Base-by-base conservation (phyloP, 2,888 invertebrate genomes). In the Apamea monoglypha region DNA sequence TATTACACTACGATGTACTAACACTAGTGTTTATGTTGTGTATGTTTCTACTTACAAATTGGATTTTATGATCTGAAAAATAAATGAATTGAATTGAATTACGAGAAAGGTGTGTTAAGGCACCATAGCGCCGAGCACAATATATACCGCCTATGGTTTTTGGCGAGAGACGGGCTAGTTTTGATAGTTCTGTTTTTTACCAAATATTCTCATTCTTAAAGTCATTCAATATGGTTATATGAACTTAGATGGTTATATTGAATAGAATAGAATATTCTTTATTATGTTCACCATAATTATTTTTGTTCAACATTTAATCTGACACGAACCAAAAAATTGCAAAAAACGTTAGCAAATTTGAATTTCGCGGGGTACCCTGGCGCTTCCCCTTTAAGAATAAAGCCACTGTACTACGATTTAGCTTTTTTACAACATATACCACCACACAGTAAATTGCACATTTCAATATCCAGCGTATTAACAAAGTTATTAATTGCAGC, bases 401-500 rank as follows among this genome's bases (percentile, higher is more conserved):
- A 21, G 14, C 47, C 10, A 44, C 29, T 66, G 14, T 25, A 32
- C 4, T 21, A 16, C 8, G 66, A 32, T 59, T 3, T 36, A 21
- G 18, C 21, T 21, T 16, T 32, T 81, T 40, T 18, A 14, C 8
- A 66, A 72, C 6, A 79, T 47, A 40, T 36, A 0, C 59, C 18
- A 44, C 16, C 44, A 36, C 25, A 61, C 40, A 56, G 14, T 72
- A 63, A 76, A 82, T 63, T 76, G 50, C 44, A 70, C 63, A 70
- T 77, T 72, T 72, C 44, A 74, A 80, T 88, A 82, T 77, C 29
- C 59, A 74, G 73, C 47, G 50, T 50, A 61, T 73, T 78, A 71
- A 59, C 70, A 78, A 71, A 84, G 74, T 88, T 87, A 88, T 86
- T 84, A 82, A 87, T 82, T 83, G 80, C 74, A 88, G 44, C 79